A percentile compares a stretch with the other conserved stretches of the same genome.
phyloP scores from a whole-genome alignment of 1,140 invertebrate genomes.

The Planococcus citri region DNA sequence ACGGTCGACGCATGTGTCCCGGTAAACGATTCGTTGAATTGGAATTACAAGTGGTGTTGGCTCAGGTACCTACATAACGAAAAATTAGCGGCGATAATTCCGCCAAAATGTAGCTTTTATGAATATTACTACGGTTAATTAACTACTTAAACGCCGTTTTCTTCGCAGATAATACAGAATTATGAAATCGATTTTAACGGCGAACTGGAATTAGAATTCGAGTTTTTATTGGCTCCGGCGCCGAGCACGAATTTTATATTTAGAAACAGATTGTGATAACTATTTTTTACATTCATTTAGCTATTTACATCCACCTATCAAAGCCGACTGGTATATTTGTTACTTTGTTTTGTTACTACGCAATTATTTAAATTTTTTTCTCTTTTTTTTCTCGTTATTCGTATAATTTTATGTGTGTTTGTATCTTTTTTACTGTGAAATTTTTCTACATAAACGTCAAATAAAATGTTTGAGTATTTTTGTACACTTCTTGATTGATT shows the following conservation, averaged over 20 bases:
- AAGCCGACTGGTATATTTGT: constrained; percentile 12
- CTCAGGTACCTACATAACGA: constrained; percentile 42
- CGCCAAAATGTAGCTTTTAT: not conserved
- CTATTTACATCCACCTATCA: not conserved
- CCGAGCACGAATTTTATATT: constrained; percentile 53
- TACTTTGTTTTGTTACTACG: constrained; percentile 13
- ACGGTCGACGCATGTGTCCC: constrained; percentile 66
- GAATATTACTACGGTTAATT: not conserved
- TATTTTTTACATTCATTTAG: not conserved
- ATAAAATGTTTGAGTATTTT: not conserved
- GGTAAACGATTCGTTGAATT: constrained; percentile 70
- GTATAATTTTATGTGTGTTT: not conserved
- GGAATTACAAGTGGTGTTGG: constrained; percentile 56
- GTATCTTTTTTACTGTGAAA: not conserved
- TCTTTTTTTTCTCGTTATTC: too few species aligned
- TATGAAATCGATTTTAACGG: constrained; percentile 54
- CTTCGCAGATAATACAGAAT: constrained; percentile 48
- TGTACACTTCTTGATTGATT: not conserved
- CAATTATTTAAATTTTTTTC: not conserved
- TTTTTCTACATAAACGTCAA: not conserved
- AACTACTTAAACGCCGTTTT: too few species aligned
- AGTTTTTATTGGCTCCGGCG: constrained; percentile 61
- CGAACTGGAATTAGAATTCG: constrained; percentile 57
- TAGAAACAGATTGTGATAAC: constrained; percentile 34
- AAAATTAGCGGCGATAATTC: not conserved